Percentiles rank a stretch among this genome's conserved stretches.
Evolutionary conservation across 2,113 vertebrate genomes (phyloP).

Genomic region (Eptesicus fuscus): DNA sequence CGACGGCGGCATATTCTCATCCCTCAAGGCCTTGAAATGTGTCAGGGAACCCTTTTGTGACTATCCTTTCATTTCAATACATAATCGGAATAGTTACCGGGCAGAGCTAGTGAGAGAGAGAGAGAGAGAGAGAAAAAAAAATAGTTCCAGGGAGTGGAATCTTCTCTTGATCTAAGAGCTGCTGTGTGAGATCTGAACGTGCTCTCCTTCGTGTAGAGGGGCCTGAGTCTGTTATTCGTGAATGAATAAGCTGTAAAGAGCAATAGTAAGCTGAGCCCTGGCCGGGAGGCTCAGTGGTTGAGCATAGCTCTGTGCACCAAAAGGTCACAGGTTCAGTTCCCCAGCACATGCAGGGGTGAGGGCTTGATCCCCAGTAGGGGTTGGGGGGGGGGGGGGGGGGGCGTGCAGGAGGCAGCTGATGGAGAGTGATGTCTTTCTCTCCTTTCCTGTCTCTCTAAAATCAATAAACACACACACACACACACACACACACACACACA

Average conservation of each 20-base stretch:
- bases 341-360: neutral
- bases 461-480: too few relatives aligned
- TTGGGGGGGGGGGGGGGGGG: too few relatives aligned
- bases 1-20: conserved; percentile 25
- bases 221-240: conserved; percentile 46
- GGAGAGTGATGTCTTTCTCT: neutral
- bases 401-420: neutral
- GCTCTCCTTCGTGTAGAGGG: conserved; percentile 27
- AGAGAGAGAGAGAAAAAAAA: neutral
- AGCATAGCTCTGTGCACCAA: neutral
- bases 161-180: conserved; percentile 65
- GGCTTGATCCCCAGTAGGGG: neutral
- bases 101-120: conserved; percentile 2
- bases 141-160: conserved; percentile 31
- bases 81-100: conserved; percentile 63
- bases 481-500: too few relatives aligned
- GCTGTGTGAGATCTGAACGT: conserved; percentile 52
- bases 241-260: conserved; percentile 54
- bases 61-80: conserved; percentile 63
- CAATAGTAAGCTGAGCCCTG: neutral
- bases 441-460: neutral
- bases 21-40: conserved; percentile 55
- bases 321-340: neutral
- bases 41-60: conserved; percentile 20
- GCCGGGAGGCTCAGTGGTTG: neutral